These are phyloP conservation scores for Caenorhabditis sulstoni DNA, from an alignment of 2,888 invertebrate genomes.

Conservation along the genomic window DNA sequence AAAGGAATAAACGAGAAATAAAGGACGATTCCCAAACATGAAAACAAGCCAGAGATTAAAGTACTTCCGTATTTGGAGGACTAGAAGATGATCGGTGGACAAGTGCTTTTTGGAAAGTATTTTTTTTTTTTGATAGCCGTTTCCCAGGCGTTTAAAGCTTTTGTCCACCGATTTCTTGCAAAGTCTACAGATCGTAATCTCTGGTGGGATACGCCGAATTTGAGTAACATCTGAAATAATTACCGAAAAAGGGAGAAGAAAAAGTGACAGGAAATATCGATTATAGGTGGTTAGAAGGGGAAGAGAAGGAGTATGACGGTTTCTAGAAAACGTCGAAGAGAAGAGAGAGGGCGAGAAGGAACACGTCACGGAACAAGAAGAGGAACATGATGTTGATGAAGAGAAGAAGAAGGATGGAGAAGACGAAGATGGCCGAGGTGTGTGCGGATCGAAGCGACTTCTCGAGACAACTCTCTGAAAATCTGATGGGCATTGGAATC, in stretches of 20 bases:
- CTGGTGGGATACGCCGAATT: constrained; percentile 55
- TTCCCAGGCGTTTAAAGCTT: background rate
- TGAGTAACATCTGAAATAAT: constrained; percentile 46
- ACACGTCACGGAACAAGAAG: constrained; percentile 3
- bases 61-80: constrained; percentile 51
- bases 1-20: constrained; percentile 21
- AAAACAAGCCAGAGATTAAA: constrained; percentile 59
- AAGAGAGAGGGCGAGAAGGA: constrained; percentile 1
- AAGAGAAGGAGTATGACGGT: background rate
- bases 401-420: background rate
- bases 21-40: constrained; percentile 45
- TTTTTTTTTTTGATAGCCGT: background rate
- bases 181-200: constrained; percentile 57
- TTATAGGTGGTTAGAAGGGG: background rate
- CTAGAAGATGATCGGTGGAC: constrained; percentile 1
- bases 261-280: constrained; percentile 1
- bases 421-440: background rate
- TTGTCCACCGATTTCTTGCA: background rate
- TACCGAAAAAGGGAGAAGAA: constrained; percentile 15
- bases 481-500: background rate
- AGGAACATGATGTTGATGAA: background rate
- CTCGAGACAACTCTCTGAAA: constrained; percentile 3
- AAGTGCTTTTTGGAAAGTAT: background rate
- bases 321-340: background rate
- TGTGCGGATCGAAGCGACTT: no score